Percentiles rank a stretch among this genome's conserved stretches.
Evolutionary conservation across 2,888 invertebrate genomes (phyloP).

Genomic region (Reticulitermes lucifugus): DNA sequence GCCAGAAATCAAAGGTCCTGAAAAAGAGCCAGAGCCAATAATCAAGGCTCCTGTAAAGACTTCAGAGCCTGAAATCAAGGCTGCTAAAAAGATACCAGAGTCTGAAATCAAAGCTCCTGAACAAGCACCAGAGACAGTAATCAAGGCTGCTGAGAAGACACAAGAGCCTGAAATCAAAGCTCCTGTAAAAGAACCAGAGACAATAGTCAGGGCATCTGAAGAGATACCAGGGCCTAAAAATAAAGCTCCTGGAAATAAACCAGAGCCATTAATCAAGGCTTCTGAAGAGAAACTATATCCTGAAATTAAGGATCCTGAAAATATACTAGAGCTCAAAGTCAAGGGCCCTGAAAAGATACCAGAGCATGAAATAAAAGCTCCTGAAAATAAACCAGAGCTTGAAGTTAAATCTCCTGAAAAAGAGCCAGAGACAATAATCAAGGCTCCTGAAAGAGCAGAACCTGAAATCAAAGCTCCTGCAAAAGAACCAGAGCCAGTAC

Average conservation of each 20-base stretch:
- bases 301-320: conserved; percentile 47
- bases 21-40: conserved; percentile 53
- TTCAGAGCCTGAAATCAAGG: conserved; percentile 48
- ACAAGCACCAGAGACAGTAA: conserved; percentile 53
- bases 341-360: conserved; percentile 54
- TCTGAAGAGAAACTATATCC: conserved; percentile 53
- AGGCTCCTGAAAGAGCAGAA: conserved; percentile 50
- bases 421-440: conserved; percentile 51
- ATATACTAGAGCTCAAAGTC: conserved; percentile 47
- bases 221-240: conserved; percentile 47
- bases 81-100: conserved; percentile 46
- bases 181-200: conserved; percentile 50
- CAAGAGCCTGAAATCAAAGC: conserved; percentile 46
- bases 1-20: conserved; percentile 49
- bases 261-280: conserved; percentile 39
- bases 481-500: conserved; percentile 31
- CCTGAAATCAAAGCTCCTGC: conserved; percentile 46
- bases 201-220: conserved; percentile 49
- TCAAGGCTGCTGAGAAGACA: conserved; percentile 52
- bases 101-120: conserved; percentile 48
- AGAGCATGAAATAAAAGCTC: conserved; percentile 51
- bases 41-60: conserved; percentile 51
- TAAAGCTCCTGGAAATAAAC: conserved; percentile 38
- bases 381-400: neutral
- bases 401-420: conserved; percentile 51